Evolutionary conservation across 2,797 vertebrate genomes (phyloP).

Genomic region (Argyrosomus regius): DNA sequence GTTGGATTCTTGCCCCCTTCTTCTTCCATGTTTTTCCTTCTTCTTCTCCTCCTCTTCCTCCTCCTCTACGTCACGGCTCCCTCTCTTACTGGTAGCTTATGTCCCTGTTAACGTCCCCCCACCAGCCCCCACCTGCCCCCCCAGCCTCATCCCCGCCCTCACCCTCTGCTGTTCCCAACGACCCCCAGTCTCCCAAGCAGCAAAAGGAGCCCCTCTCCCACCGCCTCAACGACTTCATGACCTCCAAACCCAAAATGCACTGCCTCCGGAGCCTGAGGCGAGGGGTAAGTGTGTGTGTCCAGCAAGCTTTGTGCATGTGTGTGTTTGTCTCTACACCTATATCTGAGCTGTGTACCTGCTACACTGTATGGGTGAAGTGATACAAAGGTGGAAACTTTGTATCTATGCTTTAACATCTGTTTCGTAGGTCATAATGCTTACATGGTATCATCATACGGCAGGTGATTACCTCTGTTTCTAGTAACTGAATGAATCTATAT

Average conservation of each 20-base stretch:
- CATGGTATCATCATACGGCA: neutral
- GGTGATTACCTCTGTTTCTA: neutral
- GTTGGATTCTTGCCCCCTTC: constrained; percentile 78
- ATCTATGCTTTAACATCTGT: neutral
- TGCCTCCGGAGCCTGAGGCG: constrained; percentile 99
- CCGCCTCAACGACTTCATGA: constrained; percentile 99
- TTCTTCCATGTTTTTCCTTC: constrained; percentile 18
- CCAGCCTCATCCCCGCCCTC: constrained; percentile 92
- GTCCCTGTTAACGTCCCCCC: constrained; percentile 99
- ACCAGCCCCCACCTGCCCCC: constrained; percentile 93
- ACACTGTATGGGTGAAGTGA: constrained; percentile 70
- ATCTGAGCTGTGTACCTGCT: constrained; percentile 60
- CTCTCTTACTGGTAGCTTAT: constrained; percentile 98
- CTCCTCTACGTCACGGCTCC: constrained; percentile 86
- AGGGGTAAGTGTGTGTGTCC: constrained; percentile 95
- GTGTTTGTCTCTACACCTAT: constrained; percentile 58
- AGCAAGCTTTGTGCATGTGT: constrained; percentile 64
- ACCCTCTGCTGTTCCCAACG: constrained; percentile 99
- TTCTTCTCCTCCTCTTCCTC: constrained; percentile 60
- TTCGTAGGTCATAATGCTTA: constrained; percentile 14
- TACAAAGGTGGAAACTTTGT: neutral
- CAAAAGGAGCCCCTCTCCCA: constrained; percentile 99
- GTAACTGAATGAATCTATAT: neutral
- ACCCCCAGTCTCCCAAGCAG: constrained; percentile 99
- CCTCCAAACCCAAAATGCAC: constrained; percentile 99